Evolutionary conservation across 2,797 vertebrate species (phyloP).

Genomic region (Melanotaenia pygmaea): DNA sequence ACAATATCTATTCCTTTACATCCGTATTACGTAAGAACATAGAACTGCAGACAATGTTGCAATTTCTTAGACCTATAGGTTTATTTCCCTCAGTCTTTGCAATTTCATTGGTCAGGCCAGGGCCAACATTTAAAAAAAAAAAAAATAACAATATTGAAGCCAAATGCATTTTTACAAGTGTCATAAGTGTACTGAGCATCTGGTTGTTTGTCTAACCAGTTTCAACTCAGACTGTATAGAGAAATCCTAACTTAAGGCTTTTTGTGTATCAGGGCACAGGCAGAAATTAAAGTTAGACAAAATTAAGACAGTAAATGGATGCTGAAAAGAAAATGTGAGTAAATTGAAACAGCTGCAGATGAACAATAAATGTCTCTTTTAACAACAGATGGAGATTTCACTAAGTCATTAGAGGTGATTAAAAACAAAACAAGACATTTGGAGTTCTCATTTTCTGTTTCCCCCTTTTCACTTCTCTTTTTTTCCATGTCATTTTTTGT

Average conservation of each 20-base stretch:
- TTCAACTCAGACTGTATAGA: neutral
- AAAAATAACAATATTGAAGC: too few species aligned
- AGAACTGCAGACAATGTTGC: too few species aligned
- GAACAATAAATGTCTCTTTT: neutral
- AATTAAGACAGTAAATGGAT: neutral
- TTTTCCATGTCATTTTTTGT: constrained; percentile 10
- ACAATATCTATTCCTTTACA: too few species aligned
- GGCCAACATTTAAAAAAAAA: too few species aligned
- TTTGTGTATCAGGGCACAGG: neutral
- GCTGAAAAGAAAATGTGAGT: neutral
- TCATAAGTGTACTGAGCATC: too few species aligned
- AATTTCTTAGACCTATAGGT: too few species aligned
- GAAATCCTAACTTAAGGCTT: neutral
- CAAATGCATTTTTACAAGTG: too few species aligned
- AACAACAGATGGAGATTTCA: constrained; percentile 15
- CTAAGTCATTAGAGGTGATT: neutral
- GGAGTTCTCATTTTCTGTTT: neutral
- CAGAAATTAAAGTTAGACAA: neutral
- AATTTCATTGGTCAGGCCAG: too few species aligned
- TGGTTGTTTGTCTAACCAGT: neutral
- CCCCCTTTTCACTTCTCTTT: neutral
- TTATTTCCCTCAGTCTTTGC: too few species aligned
- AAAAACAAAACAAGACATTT: neutral
- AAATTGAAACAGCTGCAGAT: neutral
- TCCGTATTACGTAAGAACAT: too few species aligned